Evolutionary conservation across 2,113 vertebrate genomes (phyloP), one percentile per base, ranked within the genome.

Genomic region (Dasyprocta punctata): DNA sequence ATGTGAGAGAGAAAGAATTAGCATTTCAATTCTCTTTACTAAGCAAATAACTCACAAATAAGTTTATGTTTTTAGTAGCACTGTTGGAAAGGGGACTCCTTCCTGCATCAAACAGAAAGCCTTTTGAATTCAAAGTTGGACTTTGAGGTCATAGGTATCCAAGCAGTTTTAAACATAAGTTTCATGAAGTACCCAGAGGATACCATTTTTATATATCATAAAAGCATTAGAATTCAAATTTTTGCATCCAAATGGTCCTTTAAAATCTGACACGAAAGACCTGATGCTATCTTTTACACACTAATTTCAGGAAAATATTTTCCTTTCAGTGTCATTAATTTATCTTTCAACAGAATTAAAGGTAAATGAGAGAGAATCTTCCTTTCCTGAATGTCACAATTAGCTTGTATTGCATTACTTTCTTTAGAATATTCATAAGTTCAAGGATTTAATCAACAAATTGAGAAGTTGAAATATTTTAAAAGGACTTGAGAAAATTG

Each of bases 21-120:
- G 30, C 28, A 95, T 89, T 96, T 94, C 19, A 58, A 73, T 89
- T 97, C 5, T 83, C 26, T 89, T 92, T 52, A 60, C 94, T 16
- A 73, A 49, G 54, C 75, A 10, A 73, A 13, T 73, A 65, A 67
- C 89, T 83, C 13, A 87, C 61, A 84, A 95, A 81, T 80, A 52
- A 96, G 61, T 73, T 1, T 63, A 26, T 41, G 14, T 47, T 94
- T 94, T 65, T 80, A 88, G 54, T 13, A 61, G 26, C 36, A 47
- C 28, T 67, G 44, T 19, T 28, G 16, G 19, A 10, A n/a, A 88
- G 30, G 24, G 3, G 3, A 2, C 7, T 24, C 7, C 14, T 47
- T 11, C 1, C 17, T 86, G 26, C 75, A 81, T 9, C 7, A 54
- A 91, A 58, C 30, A 47, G 24, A 85, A 30, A 73, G 13, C 5